phyloP scores from a whole-genome alignment of 1,140 invertebrate genomes.

The Contarinia nasturtii region DNA sequence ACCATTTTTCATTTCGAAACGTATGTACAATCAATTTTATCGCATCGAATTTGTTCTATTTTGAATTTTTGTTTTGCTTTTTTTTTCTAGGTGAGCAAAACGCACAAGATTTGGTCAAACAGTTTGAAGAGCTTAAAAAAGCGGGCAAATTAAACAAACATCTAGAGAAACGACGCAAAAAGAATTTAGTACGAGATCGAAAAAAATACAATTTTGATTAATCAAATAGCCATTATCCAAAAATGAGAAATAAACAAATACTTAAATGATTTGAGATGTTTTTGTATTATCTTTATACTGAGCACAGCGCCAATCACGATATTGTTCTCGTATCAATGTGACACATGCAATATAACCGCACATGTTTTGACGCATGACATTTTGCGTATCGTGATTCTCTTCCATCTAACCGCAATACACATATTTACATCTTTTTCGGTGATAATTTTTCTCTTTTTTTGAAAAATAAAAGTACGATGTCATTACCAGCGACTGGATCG shows the following conservation, averaged over 20 bases:
- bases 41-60: neutral
- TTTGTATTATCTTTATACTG: neutral
- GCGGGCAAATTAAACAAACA: conserved; percentile 53
- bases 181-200: conserved; percentile 32
- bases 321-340: too few relatives aligned
- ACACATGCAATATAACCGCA: too few relatives aligned
- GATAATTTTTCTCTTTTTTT: conserved; percentile 13
- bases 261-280: neutral
- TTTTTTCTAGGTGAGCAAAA: conserved; percentile 43
- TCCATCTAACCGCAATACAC: too few relatives aligned
- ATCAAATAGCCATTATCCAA: neutral
- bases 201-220: conserved; percentile 24
- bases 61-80: conserved; percentile 6
- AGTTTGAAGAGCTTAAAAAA: conserved; percentile 53
- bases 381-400: too few relatives aligned
- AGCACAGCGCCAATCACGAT: neutral
- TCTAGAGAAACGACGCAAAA: conserved; percentile 50
- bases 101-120: conserved; percentile 40
- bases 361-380: too few relatives aligned
- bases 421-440: conserved; percentile 9
- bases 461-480: conserved; percentile 30
- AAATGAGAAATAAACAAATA: neutral
- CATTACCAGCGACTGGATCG: conserved; percentile 45
- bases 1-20: conserved; percentile 59
- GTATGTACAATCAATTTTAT: conserved; percentile 33